Base-by-base conservation (phyloP, 1,140 invertebrate genomes). In the Sitodiplosis mosellana region DNA sequence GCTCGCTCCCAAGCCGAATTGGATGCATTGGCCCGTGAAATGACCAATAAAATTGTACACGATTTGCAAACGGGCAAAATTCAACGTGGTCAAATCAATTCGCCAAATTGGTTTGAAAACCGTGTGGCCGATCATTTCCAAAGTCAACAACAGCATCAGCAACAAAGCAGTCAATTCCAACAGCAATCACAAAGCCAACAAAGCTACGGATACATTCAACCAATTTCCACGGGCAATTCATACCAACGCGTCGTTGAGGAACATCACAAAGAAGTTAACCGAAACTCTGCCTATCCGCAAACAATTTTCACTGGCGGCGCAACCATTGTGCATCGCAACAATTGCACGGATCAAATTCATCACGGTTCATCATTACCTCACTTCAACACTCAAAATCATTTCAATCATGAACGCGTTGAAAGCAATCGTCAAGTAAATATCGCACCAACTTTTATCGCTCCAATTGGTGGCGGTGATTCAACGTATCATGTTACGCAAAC, bases 131-230 rank as follows among this genome's bases (percentile, higher is more conserved):
- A 45, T n/a, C 18, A 18, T 43, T 18, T 43, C 6, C 11, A 20
- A 7, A 21, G 18, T 18, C 41, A 43, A 19, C 41, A 18, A 43
- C 41, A 40, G 17, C 37, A 40, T 4, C 37, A 40, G 12, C 37
- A 40, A 40, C 37, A 43, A 21, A 21, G 41, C 18, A 19, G 12
- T 18, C 18, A 18, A 12, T 43, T 22, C 15, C 43, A 45, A 45
- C 20, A 45, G 33, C 43, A 45, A 21, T 45, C 43, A 45, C 43
- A 45, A 45, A 45, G 14, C 33, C 22, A 27, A 14, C 43, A 45
- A 27, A 18, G 18, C 18, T 20, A 14, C 19, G 37, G 14, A 15
- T 40, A 40, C 37, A 40, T 18, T 15, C 37, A 18, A 15, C 37
- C 37, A 12, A 18, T 40, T 10, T 5, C 27, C 27, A 27, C 27